Evolutionary conservation across 1,140 invertebrate genomes (phyloP).

Genomic region (Pogonus chalceus): DNA sequence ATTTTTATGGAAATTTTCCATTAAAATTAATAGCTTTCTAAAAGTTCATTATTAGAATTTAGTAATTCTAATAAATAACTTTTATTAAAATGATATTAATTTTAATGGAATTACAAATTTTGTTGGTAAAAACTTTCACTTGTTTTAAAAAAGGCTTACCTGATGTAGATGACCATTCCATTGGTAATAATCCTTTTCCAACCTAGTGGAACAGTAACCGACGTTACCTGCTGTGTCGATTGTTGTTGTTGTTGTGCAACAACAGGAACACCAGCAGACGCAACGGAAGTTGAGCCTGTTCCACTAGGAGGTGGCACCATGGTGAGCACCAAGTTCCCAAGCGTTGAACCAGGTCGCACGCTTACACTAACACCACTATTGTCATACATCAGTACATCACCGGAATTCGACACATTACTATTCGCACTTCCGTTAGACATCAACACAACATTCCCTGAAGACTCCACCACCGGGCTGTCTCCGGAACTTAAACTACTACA

Average conservation of each 20-base stretch:
- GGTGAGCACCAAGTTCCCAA: conserved; percentile 24
- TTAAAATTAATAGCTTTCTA: background rate
- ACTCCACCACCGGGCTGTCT: conserved; percentile 19
- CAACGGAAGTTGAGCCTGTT: conserved; percentile 1
- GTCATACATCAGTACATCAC: conserved; percentile 34
- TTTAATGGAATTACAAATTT: background rate
- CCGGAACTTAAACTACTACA: conserved; percentile 37
- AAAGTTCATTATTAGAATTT: background rate
- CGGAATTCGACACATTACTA: conserved; percentile 21
- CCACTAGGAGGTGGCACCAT: conserved; percentile 22
- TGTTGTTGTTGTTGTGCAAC: background rate
- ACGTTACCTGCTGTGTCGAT: background rate
- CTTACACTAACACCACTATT: conserved; percentile 25
- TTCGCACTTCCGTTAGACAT: conserved; percentile 7
- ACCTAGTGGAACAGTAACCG: conserved; percentile 41
- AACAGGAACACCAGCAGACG: conserved; percentile 6
- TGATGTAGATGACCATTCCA: conserved; percentile 45
- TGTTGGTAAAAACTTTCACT: background rate
- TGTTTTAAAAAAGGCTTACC: conserved; percentile 31
- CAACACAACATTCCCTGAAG: background rate
- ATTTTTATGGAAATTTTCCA: background rate
- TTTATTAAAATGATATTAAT: background rate
- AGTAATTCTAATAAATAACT: background rate
- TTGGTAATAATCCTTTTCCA: conserved; percentile 44
- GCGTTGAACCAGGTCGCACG: conserved; percentile 21